phyloP scores from a whole-genome alignment of 2,113 vertebrate species.

The Atlantisia rogersi region DNA sequence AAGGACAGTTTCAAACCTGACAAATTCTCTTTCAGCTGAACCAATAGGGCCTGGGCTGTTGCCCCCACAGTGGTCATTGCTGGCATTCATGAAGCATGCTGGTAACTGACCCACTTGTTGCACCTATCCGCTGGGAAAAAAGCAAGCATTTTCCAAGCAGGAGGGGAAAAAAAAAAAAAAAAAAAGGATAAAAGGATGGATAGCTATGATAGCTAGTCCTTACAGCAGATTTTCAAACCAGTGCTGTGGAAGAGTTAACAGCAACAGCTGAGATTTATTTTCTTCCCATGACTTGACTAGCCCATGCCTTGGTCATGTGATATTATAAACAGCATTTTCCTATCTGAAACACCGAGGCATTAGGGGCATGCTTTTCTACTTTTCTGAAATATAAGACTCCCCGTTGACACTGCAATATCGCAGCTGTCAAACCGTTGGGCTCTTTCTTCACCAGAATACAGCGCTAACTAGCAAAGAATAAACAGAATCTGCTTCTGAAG shows the following conservation, averaged over 20 bases:
- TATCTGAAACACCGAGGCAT: not conserved
- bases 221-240: not conserved
- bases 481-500: not conserved
- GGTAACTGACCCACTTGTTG: not conserved
- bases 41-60: not conserved
- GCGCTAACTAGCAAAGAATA: not conserved
- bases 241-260: not conserved
- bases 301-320: not conserved
- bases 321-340: not conserved
- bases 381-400: not conserved
- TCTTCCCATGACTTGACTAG: not conserved
- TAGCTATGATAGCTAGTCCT: not conserved
- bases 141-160: not conserved
- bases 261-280: not conserved
- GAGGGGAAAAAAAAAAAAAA: not conserved
- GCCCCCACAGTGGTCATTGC: not conserved
- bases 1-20: not conserved
- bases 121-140: not conserved
- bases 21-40: not conserved
- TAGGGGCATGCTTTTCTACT: not conserved
- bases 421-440: not conserved
- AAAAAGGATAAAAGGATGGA: not conserved
- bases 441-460: not conserved
- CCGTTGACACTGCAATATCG: not conserved
- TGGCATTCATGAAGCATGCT: rapidly evolving